Base-by-base conservation (phyloP, 2,888 invertebrate genomes). In the Abrostola triplasia region DNA sequence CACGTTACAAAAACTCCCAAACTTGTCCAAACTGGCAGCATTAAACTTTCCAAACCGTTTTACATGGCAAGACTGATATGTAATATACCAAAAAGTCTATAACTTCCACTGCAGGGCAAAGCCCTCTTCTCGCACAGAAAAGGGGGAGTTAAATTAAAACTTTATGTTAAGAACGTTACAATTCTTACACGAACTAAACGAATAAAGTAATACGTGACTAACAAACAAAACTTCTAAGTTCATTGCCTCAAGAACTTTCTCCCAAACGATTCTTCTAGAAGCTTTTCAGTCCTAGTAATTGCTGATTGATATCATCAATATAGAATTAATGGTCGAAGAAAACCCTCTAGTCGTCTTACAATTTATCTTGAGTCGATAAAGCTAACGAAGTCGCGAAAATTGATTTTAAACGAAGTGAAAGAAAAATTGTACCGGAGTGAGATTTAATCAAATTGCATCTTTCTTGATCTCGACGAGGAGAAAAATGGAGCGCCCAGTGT, bases 371-470 rank as follows among this genome's bases (percentile, higher is more conserved):
- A 47, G 61, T 67, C 78, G 90, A 89, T 90, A 89, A 88, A 85
- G 82, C 83, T 88, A 90, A 90, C 83, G 89, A 90, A 89, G 78
- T 86, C 77, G 57, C 59, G 72, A 80, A 85, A 88, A 90, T 88
- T 88, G 88, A 87, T 87, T 88, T 88, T 81, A 81, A 86, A 86
- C 80, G 83, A 79, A 79, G 76, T 77, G 69, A 69, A 77, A 81
- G 68, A 76, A 80, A 81, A 80, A 73, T 73, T 75, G 64, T 67
- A 58, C 44, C 48, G 41, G 65, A 62, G 47, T 57, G 67, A 71
- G 52, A 66, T 73, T 71, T 80, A 73, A 77, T 77, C 81, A 80
- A 74, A 80, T 75, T 75, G 71, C 79, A 75, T 77, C 78, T 66
- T 47, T 59, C 54, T 59, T 62, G 76, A 72, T 65, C 77, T 73